Conservation (phyloP, 1,140 invertebrate species). For the Heterodera carotae region DNA sequence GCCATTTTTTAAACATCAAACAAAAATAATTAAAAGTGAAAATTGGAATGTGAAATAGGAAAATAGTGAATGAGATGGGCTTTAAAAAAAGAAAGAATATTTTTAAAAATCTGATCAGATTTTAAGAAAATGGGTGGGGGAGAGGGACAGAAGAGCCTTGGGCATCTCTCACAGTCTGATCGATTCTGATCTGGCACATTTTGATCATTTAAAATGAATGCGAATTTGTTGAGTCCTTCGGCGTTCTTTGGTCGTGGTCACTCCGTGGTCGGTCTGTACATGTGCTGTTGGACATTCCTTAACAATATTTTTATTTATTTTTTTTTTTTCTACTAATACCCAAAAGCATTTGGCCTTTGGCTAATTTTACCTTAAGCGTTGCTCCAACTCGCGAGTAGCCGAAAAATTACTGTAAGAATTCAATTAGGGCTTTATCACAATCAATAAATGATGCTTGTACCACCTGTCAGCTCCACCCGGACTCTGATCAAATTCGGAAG, state of each 20-base stretch:
- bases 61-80: not conserved
- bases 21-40: not conserved
- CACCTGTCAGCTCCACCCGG: not conserved
- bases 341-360: not conserved
- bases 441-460: slow-evolving; percentile 1
- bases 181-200: too few species aligned
- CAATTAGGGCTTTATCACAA: not conserved
- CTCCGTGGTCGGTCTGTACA: slow-evolving; percentile 42
- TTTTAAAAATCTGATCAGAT: too few species aligned
- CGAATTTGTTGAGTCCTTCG: too few species aligned
- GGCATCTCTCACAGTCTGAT: too few species aligned
- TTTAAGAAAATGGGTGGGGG: too few species aligned
- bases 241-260: not conserved
- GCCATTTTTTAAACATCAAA: too few species aligned
- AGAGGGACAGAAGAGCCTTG: too few species aligned
- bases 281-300: slow-evolving; percentile 52
- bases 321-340: not conserved
- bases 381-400: slow-evolving; percentile 49
- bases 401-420: not conserved
- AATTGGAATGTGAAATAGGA: not conserved
- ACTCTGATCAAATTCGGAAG: slow-evolving; percentile 17
- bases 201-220: not conserved
- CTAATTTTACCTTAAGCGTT: slow-evolving; percentile 44
- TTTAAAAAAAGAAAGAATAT: not conserved
- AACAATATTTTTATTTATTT: not conserved